Conservation (phyloP, 2,797 vertebrate species). For the Aulostomus chinensis region DNA sequence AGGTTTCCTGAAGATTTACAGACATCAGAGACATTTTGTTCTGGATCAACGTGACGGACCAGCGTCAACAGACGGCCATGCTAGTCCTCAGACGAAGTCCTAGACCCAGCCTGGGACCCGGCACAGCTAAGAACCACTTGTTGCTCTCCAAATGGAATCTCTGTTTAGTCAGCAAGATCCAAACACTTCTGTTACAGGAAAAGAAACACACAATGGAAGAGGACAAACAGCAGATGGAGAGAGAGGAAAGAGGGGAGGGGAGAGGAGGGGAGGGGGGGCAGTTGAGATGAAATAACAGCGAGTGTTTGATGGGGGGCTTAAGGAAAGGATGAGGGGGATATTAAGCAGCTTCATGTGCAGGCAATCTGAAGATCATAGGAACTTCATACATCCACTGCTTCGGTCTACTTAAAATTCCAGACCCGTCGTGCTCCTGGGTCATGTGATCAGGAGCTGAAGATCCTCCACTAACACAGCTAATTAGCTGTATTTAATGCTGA, state of each 20-base stretch:
- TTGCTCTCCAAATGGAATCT: background rate
- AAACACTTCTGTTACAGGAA: background rate
- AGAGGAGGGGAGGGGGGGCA: too few relatives aligned
- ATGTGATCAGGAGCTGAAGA: too few relatives aligned
- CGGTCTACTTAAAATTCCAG: conserved; percentile 6
- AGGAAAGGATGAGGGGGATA: background rate
- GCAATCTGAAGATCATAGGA: conserved; percentile 9
- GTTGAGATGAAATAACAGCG: too few relatives aligned
- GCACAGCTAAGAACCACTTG: background rate
- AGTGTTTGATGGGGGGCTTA: background rate
- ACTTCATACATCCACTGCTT: conserved; percentile 17
- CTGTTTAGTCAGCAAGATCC: background rate
- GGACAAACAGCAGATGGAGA: background rate
- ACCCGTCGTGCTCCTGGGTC: background rate
- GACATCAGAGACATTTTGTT: too few relatives aligned
- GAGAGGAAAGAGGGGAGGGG: background rate
- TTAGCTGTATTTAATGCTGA: conserved; percentile 29
- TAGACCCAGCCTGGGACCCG: too few relatives aligned
- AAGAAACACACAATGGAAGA: background rate
- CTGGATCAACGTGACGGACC: background rate
- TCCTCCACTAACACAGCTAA: conserved; percentile 14
- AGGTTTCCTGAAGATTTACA: too few relatives aligned
- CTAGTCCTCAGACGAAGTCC: too few relatives aligned
- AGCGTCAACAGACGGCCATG: too few relatives aligned
- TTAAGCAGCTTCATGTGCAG: conserved; percentile 9